A percentile compares a stretch with the other conserved stretches of the same genome.
These are phyloP conservation scores for Apomyelois bistriatella DNA, from an alignment of 2,888 invertebrate species.

Conservation along the genomic window DNA sequence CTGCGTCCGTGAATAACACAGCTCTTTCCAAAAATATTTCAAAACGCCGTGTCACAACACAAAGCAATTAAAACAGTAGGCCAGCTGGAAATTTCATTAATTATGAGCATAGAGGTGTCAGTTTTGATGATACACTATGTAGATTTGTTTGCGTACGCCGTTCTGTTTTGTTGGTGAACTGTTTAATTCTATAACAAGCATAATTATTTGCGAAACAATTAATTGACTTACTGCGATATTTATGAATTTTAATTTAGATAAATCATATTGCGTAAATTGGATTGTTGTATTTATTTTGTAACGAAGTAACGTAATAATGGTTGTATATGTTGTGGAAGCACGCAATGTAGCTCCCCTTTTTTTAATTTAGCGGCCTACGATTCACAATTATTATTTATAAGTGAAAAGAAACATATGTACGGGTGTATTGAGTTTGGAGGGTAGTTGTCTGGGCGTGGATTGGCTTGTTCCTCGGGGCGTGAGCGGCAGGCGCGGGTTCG, in stretches of 20 bases:
- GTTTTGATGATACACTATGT: constrained; percentile 59
- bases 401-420: constrained; percentile 74
- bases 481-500: constrained; percentile 1
- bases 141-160: constrained; percentile 60
- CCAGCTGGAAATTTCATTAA: constrained; percentile 76
- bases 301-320: neutral
- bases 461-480: constrained; percentile 32
- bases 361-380: constrained; percentile 51
- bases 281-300: neutral
- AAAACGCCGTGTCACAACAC: constrained; percentile 73
- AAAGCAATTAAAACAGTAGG: constrained; percentile 75
- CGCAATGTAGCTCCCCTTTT: constrained; percentile 41
- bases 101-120: constrained; percentile 63
- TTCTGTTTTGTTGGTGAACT: constrained; percentile 41
- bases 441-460: constrained; percentile 59
- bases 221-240: neutral
- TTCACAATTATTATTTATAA: constrained; percentile 71
- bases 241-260: constrained; percentile 1
- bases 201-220: constrained; percentile 18
- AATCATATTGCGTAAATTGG: neutral
- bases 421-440: constrained; percentile 47
- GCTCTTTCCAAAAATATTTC: constrained; percentile 71
- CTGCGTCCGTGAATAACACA: constrained; percentile 66
- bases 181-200: constrained; percentile 18
- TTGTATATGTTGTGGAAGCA: constrained; percentile 1